Evolutionary conservation across 2,797 vertebrate species (phyloP), one percentile per base, ranked within the genome.

Genomic region (Bradypodion pumilum): DNA sequence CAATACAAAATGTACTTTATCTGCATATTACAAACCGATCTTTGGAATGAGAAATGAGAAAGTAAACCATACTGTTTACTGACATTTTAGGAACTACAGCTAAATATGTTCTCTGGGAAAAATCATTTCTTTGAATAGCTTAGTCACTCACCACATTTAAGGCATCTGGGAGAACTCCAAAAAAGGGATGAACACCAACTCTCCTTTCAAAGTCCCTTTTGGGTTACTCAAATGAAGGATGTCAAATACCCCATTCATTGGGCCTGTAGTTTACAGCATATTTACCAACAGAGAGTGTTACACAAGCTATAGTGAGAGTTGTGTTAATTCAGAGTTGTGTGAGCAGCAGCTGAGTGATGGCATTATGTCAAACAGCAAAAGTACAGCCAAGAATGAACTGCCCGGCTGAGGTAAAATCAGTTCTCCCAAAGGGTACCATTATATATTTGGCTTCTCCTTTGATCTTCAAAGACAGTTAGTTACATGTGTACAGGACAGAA

Each of bases 361-460:
- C 76, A 74, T 4, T 2, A 62, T 70, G 81, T 84, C 83, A 90
- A 87, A 74, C 25, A 78, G 80, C 80, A 62, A 75, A 85, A 63
- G 29, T 59, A 75, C 7, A 83, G 83, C 84, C 69, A 73, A 65
- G 88, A 85, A 84, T 0, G 70, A 78, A 21, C 81, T 81, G 76
- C 49, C 70, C 6, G 35, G 81, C 80, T 88, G 88, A 90, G 86
- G 89, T 88, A 91, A 92, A 93, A 77, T 79, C 77, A 80, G 80
- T 85, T 89, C 68, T 82, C 49, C 10, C 46, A 82, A 77, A 89
- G 74, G 88, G 90, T 81, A 72, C 76, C 80, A 63, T 76, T 5
- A 81, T 82, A 1, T 21, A 40, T 86, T 89, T 90, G 88, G 70
- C 79, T 93, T 93, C 75, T 78, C 7, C 0, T 0, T 35, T 77